Conservation (phyloP, 2,797 vertebrate species). For the Sarcoramphus papa region DNA sequence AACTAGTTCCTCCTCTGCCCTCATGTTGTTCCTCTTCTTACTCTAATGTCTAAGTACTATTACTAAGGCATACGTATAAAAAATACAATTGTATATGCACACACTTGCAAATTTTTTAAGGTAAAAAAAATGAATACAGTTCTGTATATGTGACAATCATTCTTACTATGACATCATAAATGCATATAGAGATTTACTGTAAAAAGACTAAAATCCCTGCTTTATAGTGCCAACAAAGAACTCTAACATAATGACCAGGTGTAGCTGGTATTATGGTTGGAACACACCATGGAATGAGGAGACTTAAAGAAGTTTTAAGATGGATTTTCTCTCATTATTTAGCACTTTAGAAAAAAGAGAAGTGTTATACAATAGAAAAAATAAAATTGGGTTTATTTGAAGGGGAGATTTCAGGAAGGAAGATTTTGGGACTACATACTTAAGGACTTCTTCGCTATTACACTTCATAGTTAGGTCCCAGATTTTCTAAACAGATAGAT, state of each 20-base stretch:
- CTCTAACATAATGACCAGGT: background rate
- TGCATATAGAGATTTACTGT: background rate
- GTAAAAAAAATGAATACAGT: background rate
- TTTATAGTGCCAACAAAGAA: background rate
- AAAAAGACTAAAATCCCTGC: background rate
- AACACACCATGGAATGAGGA: background rate
- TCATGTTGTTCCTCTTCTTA: background rate
- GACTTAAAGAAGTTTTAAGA: background rate
- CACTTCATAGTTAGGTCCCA: background rate
- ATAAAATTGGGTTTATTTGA: background rate
- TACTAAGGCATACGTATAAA: background rate
- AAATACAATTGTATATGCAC: background rate
- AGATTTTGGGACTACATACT: background rate
- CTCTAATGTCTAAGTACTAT: background rate
- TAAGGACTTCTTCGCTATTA: background rate
- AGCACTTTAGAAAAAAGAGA: background rate
- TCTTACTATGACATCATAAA: background rate
- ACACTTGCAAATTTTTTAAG: background rate
- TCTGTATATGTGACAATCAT: background rate
- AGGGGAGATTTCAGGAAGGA: background rate
- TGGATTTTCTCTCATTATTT: background rate
- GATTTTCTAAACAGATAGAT: background rate
- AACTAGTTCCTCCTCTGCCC: background rate
- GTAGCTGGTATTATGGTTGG: background rate
- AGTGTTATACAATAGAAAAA: background rate